Conservation (phyloP, 2,888 invertebrate species). For the Drosophila falleni region DNA sequence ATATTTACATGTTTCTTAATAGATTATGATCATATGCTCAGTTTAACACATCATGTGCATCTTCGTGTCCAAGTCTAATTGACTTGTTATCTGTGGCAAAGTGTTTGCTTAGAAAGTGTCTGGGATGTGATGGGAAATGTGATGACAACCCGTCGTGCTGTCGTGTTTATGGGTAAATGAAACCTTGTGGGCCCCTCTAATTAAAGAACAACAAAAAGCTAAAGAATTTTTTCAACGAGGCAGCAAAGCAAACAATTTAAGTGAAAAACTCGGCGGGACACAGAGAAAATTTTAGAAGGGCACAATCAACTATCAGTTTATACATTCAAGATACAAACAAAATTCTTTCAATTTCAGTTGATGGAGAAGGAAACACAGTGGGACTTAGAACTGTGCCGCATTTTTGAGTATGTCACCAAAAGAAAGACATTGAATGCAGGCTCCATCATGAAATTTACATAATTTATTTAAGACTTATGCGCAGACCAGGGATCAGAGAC, state of each 20-base stretch:
- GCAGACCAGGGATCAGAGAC: constrained; percentile 27
- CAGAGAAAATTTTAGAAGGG: constrained; percentile 14
- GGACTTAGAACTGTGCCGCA: constrained; percentile 60
- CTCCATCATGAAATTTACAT: constrained; percentile 52
- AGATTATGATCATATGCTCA: constrained; percentile 27
- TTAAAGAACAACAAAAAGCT: constrained; percentile 42
- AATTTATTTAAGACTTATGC: constrained; percentile 60
- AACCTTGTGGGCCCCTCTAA: constrained; percentile 38
- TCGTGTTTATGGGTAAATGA: constrained; percentile 24
- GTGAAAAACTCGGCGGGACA: constrained; percentile 53
- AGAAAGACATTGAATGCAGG: constrained; percentile 42
- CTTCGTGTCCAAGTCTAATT: constrained; percentile 43
- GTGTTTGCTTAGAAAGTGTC: constrained; percentile 61
- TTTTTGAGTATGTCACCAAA: constrained; percentile 19
- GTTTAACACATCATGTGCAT: constrained; percentile 35
- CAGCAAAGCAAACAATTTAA: constrained; percentile 52
- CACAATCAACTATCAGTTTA: constrained; percentile 51
- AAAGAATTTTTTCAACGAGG: constrained; percentile 53
- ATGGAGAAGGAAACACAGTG: constrained; percentile 8
- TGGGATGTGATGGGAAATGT: constrained; percentile 25
- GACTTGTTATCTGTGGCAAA: constrained; percentile 49
- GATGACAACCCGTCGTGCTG: constrained; percentile 37
- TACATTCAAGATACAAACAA: constrained; percentile 9
- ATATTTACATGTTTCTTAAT: constrained; percentile 22
- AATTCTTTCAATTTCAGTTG: constrained; percentile 17